A percentile compares a stretch with the other conserved stretches of the same genome.
Conservation (phyloP, 2,797 vertebrate species). For the Danio choprae region DNA sequence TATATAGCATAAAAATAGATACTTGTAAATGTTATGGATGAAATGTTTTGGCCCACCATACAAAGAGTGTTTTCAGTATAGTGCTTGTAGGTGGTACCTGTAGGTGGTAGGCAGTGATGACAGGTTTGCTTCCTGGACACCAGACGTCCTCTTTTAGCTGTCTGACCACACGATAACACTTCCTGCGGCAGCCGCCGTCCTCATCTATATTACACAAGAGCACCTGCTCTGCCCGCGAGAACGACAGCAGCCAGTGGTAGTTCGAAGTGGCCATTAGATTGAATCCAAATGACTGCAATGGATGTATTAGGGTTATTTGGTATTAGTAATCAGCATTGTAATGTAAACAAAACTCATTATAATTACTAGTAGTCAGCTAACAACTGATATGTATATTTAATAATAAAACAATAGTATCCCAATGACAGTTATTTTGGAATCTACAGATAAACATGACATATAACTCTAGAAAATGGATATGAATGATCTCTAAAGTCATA, state of each 20-base stretch:
- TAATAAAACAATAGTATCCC: too few relatives aligned
- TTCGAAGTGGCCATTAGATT: slow-evolving; percentile 80
- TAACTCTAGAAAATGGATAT: too few relatives aligned
- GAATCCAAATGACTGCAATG: slow-evolving; percentile 82
- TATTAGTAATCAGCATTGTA: background rate
- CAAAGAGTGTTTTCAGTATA: background rate
- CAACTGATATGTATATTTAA: background rate
- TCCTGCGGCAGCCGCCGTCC: slow-evolving; percentile 83
- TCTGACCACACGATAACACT: slow-evolving; percentile 78
- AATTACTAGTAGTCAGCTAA: background rate
- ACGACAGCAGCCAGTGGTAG: slow-evolving; percentile 87
- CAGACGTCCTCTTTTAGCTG: slow-evolving; percentile 86
- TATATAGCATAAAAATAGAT: too few relatives aligned
- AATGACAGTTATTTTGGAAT: too few relatives aligned
- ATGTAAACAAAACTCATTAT: background rate
- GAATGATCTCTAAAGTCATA: too few relatives aligned
- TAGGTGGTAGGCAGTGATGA: slow-evolving; percentile 83
- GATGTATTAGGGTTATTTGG: background rate
- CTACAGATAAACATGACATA: too few relatives aligned
- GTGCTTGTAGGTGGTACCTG: slow-evolving; percentile 73
- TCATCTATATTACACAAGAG: slow-evolving; percentile 83
- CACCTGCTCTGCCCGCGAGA: slow-evolving; percentile 79
- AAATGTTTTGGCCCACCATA: too few relatives aligned
- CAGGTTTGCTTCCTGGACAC: slow-evolving; percentile 82
- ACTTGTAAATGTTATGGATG: too few relatives aligned